A percentile compares a stretch with the other conserved stretches of the same genome.
Conservation (phyloP, 2,797 vertebrate species). For the Ambastaia sidthimunki region DNA sequence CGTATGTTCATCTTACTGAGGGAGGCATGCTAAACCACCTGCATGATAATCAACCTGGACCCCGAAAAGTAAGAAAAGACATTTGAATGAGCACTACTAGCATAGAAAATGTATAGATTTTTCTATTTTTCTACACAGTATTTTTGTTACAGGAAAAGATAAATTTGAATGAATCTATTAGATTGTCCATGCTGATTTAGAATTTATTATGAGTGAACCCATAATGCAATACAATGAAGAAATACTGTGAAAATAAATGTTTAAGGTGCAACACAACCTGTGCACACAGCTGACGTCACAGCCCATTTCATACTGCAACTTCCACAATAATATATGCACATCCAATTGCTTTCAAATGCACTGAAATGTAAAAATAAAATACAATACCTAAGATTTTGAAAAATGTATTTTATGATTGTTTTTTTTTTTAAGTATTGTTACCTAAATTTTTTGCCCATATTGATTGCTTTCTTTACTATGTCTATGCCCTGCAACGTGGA, state of each 20-base stretch:
- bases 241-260: conserved; percentile 26
- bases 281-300: background rate
- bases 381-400: conserved; percentile 70
- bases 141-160: conserved; percentile 70
- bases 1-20: conserved; percentile 1
- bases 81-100: conserved; percentile 49
- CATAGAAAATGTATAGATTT: conserved; percentile 72
- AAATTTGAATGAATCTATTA: conserved; percentile 37
- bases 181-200: conserved; percentile 4
- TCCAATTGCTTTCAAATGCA: conserved; percentile 1
- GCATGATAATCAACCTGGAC: conserved; percentile 32
- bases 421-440: background rate
- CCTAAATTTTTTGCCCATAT: too few species aligned
- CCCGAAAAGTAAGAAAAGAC: background rate
- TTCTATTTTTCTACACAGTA: conserved; percentile 79
- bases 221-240: conserved; percentile 39
- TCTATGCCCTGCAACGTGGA: background rate
- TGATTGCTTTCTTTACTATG: background rate
- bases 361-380: conserved; percentile 23
- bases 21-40: conserved; percentile 17
- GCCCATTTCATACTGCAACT: background rate
- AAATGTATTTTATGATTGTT: background rate
- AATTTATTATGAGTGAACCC: background rate
- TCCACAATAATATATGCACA: background rate
- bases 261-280: background rate